These are phyloP conservation scores for Drosophila quasianomalipes DNA, from an alignment of 2,888 invertebrate genomes.

Conservation along the genomic window DNA sequence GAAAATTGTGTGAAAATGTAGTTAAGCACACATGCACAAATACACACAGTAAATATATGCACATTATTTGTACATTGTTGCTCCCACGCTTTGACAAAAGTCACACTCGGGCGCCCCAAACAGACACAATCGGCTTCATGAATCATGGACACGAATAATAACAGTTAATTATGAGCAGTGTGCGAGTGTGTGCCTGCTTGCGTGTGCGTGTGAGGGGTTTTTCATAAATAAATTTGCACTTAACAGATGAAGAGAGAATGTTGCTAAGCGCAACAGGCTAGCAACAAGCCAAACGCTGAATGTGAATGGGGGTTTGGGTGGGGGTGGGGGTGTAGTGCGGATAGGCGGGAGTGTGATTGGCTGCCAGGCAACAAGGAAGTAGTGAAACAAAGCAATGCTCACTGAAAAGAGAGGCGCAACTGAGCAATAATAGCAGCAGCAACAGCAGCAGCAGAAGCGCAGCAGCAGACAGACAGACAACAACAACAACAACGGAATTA, in stretches of 20 bases:
- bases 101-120: constrained; percentile 32
- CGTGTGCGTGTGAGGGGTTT: constrained; percentile 36
- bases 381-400: constrained; percentile 74
- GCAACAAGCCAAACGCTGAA: constrained; percentile 41
- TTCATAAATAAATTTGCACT: constrained; percentile 78
- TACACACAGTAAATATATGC: not conserved
- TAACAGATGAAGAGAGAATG: constrained; percentile 72
- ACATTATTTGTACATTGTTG: constrained; percentile 15
- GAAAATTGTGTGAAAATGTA: constrained; percentile 25
- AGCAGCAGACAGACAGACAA: constrained; percentile 41
- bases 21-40: not conserved
- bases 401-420: constrained; percentile 48
- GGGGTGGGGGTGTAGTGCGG: not conserved
- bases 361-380: constrained; percentile 72
- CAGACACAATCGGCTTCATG: constrained; percentile 41
- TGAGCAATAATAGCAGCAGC: constrained; percentile 45
- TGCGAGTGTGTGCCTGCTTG: constrained; percentile 19
- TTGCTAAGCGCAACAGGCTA: constrained; percentile 78
- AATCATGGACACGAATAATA: constrained; percentile 77
- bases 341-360: constrained; percentile 26
- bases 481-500: constrained; percentile 67
- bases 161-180: constrained; percentile 65
- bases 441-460: constrained; percentile 35
- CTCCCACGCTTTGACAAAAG: constrained; percentile 63
- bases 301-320: not conserved